phyloP scores from a whole-genome alignment of 2,113 vertebrate genomes.

The Tragelaphus strepsiceros region DNA sequence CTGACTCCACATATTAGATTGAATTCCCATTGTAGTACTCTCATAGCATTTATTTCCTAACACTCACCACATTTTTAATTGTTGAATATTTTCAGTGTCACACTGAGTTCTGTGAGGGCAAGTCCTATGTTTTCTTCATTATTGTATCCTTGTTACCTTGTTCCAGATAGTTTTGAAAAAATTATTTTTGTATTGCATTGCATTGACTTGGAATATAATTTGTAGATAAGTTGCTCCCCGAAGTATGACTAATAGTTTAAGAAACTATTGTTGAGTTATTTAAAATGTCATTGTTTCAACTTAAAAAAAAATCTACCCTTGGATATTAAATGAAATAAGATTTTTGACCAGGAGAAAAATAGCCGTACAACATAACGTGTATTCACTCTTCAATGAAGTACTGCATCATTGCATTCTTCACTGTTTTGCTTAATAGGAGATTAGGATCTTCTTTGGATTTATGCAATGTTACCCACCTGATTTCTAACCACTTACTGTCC shows the following conservation, averaged over 20 bases:
- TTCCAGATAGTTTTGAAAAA: background rate
- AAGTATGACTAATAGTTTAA: background rate
- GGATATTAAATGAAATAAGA: background rate
- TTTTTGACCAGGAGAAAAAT: background rate
- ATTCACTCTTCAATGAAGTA: background rate
- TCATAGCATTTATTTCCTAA: background rate
- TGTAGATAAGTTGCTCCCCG: background rate
- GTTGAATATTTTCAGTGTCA: background rate
- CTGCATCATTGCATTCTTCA: background rate
- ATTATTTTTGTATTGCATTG: slow-evolving; percentile 8
- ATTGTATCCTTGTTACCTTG: background rate
- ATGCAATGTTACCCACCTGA: background rate
- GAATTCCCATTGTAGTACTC: background rate
- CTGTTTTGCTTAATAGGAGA: background rate
- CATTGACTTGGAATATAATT: background rate
- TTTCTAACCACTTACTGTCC: background rate
- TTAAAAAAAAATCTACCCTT: background rate
- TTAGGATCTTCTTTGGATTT: background rate
- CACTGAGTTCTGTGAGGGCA: background rate
- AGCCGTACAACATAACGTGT: background rate
- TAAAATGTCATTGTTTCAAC: background rate
- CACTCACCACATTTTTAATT: background rate
- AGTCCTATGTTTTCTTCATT: background rate
- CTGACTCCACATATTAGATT: background rate
- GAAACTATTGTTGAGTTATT: background rate